Conservation (phyloP, 2,797 vertebrate genomes). For the Poecile montanus region DNA sequence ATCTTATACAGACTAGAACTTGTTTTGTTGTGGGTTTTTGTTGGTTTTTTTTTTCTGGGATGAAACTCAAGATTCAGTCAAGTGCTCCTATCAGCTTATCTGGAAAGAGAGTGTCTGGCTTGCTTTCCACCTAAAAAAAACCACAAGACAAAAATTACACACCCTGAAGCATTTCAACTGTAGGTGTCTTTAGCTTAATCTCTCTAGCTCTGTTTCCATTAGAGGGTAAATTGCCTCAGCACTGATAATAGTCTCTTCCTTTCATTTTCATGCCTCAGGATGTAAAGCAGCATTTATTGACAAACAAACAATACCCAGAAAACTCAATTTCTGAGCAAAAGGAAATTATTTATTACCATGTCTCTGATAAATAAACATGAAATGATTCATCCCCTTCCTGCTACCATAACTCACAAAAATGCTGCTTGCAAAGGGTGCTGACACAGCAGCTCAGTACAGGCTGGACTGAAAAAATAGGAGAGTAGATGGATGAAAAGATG, state of each 20-base stretch:
- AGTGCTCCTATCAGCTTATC: not conserved
- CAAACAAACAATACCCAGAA: not conserved
- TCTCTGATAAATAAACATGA: slow-evolving; percentile 20
- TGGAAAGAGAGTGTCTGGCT: not conserved
- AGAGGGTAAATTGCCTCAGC: not conserved
- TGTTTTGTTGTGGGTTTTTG: not conserved
- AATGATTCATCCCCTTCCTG: not conserved
- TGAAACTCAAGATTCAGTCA: slow-evolving; percentile 4
- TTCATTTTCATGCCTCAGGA: not conserved
- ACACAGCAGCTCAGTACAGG: not conserved
- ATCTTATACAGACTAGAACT: not conserved
- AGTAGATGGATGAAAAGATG: not conserved
- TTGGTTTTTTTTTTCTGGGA: not conserved
- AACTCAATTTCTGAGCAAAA: slow-evolving; percentile 4
- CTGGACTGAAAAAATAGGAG: not conserved
- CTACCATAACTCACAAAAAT: not conserved
- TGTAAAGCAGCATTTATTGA: not conserved
- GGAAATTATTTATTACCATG: not conserved
- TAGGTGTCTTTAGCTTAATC: not conserved
- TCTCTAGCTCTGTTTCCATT: not conserved
- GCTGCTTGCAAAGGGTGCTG: not conserved
- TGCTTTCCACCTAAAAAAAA: not conserved
- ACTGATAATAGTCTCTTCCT: not conserved
- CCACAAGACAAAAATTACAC: not conserved
- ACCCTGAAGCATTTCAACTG: not conserved